A percentile compares a stretch with the other conserved stretches of the same genome.
These are phyloP conservation scores for Actenoides hombroni DNA, from an alignment of 2,113 vertebrate species.

Conservation along the genomic window DNA sequence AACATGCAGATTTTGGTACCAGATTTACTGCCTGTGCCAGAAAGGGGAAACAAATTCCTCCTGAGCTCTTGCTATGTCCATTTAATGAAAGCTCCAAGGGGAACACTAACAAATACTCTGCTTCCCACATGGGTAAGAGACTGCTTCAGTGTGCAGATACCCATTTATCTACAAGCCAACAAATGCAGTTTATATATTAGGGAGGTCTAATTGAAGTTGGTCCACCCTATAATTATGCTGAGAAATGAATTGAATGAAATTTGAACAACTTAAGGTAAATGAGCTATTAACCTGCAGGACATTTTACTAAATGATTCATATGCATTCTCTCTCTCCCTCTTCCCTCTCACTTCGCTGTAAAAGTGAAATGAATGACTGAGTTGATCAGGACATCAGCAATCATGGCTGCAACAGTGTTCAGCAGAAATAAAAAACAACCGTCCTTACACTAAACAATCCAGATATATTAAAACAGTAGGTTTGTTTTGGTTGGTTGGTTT, in stretches of 20 bases:
- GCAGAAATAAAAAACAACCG: neutral
- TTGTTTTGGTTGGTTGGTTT: too few species aligned
- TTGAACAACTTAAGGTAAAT: conserved; percentile 3
- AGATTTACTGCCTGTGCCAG: neutral
- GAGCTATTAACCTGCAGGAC: conserved; percentile 1
- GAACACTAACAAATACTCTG: neutral
- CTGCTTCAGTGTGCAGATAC: neutral
- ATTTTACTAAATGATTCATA: neutral
- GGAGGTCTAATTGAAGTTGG: neutral
- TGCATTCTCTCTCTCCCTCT: neutral
- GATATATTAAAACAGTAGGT: neutral
- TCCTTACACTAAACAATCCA: neutral
- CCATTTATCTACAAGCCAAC: neutral
- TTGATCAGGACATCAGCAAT: neutral
- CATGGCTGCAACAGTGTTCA: neutral
- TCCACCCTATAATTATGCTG: neutral
- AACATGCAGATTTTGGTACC: neutral
- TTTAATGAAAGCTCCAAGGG: neutral
- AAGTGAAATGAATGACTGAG: neutral
- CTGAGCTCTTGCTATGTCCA: neutral
- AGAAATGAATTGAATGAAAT: neutral
- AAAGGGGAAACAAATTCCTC: neutral
- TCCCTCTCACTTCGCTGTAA: neutral
- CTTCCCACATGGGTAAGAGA: neutral
- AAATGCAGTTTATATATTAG: neutral